phyloP scores from a whole-genome alignment of 1,140 invertebrate genomes.

The Andrena cerasifolii region DNA sequence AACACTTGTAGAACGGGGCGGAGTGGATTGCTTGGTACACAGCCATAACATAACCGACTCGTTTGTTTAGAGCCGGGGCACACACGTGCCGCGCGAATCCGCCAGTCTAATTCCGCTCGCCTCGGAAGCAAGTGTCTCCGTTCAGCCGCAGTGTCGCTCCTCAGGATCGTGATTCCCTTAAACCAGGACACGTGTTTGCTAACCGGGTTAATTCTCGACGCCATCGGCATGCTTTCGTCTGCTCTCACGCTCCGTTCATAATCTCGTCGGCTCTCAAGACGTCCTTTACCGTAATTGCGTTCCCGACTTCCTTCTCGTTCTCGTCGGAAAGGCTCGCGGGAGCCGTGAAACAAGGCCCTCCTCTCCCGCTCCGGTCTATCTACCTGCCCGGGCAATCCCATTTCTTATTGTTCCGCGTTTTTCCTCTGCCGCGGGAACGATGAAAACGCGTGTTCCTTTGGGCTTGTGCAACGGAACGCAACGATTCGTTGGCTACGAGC shows the following conservation, averaged over 20 bases:
- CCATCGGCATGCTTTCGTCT: constrained; percentile 18
- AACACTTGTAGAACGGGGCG: too few relatives aligned
- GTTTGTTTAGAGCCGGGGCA: background rate
- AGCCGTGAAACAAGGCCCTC: constrained; percentile 31
- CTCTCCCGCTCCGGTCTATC: constrained; percentile 38
- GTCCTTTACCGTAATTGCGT: constrained; percentile 32
- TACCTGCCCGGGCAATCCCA: background rate
- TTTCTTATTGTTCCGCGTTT: background rate
- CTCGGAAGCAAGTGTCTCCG: background rate
- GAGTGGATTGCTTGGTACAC: background rate
- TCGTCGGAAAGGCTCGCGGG: constrained; percentile 23
- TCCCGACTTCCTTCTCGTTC: constrained; percentile 45
- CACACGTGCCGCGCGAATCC: background rate
- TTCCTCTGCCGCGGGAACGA: background rate
- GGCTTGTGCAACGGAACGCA: constrained; percentile 28
- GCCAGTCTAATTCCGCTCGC: background rate
- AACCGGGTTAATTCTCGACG: constrained; percentile 24
- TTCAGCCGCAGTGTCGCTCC: background rate
- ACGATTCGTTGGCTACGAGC: constrained; percentile 18
- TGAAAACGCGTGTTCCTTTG: constrained; percentile 18
- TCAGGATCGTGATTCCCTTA: constrained; percentile 21
- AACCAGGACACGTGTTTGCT: constrained; percentile 27
- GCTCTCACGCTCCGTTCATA: background rate
- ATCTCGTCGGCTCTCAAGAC: constrained; percentile 11
- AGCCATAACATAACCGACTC: background rate